phyloP scores from a whole-genome alignment of 2,888 invertebrate species.

The Drosophila suboccidentalis region DNA sequence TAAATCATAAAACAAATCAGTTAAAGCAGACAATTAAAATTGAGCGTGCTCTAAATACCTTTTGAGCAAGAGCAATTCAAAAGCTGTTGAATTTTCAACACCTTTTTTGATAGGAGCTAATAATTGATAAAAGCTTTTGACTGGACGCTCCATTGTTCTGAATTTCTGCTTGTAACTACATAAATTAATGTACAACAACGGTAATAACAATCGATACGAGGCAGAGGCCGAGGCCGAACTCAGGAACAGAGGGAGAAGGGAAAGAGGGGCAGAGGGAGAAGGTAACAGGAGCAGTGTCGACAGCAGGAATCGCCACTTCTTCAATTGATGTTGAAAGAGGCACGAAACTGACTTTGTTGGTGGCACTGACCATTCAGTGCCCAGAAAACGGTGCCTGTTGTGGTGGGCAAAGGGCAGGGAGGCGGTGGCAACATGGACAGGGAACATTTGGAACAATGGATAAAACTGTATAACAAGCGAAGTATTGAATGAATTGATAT shows the following conservation, averaged over 20 bases:
- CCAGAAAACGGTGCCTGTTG: conserved; percentile 14
- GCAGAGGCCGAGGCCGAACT: background rate
- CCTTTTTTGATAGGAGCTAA: conserved; percentile 33
- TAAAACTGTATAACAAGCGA: conserved; percentile 53
- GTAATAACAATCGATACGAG: conserved; percentile 43
- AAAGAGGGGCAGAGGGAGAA: background rate
- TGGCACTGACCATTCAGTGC: conserved; percentile 53
- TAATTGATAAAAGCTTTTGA: conserved; percentile 30
- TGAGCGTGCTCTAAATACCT: conserved; percentile 16
- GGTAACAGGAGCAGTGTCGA: conserved; percentile 55
- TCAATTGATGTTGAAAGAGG: conserved; percentile 61
- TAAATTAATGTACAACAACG: conserved; percentile 68
- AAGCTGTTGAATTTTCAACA: conserved; percentile 53
- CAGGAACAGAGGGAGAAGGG: conserved; percentile 5
- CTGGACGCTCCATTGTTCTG: conserved; percentile 66
- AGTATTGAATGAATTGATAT: conserved; percentile 72
- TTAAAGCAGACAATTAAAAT: conserved; percentile 1
- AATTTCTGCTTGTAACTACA: conserved; percentile 56
- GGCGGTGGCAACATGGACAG: conserved; percentile 11
- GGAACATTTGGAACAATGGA: conserved; percentile 67
- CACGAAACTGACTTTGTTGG: conserved; percentile 64
- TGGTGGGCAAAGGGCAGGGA: background rate
- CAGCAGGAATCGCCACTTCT: conserved; percentile 76
- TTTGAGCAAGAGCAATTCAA: conserved; percentile 24
- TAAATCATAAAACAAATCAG: background rate